Percentiles rank a stretch among this genome's conserved stretches.
phyloP scores from a whole-genome alignment of 2,888 invertebrate species.

The Thysanoteuthis rhombus region DNA sequence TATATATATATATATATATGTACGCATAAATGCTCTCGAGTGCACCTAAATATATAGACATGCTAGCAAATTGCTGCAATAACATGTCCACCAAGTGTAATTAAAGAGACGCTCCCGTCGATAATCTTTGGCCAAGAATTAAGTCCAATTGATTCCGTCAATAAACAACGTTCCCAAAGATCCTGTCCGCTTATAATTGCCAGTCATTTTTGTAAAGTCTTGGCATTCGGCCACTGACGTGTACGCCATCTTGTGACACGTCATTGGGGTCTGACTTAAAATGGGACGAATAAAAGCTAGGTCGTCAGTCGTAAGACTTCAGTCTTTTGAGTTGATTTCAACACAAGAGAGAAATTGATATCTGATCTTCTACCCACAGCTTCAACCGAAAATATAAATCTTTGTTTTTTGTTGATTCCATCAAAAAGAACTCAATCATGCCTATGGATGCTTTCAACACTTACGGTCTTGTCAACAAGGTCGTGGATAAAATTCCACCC shows the following conservation, averaged over 20 bases:
- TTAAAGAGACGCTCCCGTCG: neutral
- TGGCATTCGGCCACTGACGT: neutral
- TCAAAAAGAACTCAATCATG: neutral
- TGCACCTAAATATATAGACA: neutral
- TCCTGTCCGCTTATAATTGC: neutral
- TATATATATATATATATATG: neutral
- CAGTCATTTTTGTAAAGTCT: neutral
- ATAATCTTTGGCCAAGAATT: neutral
- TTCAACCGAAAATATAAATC: neutral
- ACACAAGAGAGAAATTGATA: neutral
- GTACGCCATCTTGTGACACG: neutral
- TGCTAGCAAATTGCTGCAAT: neutral
- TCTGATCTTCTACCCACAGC: neutral
- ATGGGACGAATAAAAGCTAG: neutral
- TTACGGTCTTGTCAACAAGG: slow-evolving; percentile 37
- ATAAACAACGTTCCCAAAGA: neutral
- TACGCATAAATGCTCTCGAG: neutral
- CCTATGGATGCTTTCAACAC: slow-evolving; percentile 35
- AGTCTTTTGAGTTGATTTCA: neutral
- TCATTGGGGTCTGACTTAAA: neutral
- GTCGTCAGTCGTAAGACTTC: neutral
- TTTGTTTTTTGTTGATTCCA: neutral
- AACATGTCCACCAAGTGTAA: neutral
- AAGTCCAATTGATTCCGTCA: neutral
- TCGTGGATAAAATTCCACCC: slow-evolving; percentile 37